These are phyloP conservation scores for Microctenopoma steveboyesi DNA, from an alignment of 2,797 vertebrate genomes.

Conservation along the genomic window DNA sequence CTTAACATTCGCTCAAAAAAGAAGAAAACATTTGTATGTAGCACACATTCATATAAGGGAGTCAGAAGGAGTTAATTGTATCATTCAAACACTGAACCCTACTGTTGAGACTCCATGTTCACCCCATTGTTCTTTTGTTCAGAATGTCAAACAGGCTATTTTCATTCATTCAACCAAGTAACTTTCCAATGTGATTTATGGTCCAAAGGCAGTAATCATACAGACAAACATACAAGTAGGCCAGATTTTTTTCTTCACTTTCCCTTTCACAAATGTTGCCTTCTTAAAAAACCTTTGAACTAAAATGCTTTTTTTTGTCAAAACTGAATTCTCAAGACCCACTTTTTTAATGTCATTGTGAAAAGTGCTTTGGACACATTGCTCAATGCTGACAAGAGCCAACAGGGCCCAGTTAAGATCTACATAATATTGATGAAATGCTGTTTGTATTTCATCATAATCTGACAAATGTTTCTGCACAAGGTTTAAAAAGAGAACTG, in stretches of 20 bases:
- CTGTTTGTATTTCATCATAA: not conserved
- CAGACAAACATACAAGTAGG: not conserved
- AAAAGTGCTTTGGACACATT: not conserved
- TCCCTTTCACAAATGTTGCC: too few relatives aligned
- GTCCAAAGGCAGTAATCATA: not conserved
- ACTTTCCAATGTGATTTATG: constrained; percentile 10
- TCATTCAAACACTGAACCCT: not conserved
- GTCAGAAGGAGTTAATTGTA: not conserved
- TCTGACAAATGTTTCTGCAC: not conserved
- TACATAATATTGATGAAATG: not conserved
- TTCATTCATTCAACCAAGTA: not conserved
- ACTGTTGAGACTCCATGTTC: not conserved
- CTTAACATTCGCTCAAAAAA: not conserved
- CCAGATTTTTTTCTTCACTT: too few relatives aligned
- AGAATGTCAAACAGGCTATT: not conserved
- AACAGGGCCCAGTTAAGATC: not conserved
- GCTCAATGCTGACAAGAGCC: not conserved
- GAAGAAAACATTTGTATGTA: too few relatives aligned
- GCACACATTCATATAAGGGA: too few relatives aligned
- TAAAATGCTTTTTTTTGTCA: not conserved
- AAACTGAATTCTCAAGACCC: not conserved
- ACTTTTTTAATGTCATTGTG: not conserved
- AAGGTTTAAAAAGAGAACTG: not conserved
- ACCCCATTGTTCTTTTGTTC: not conserved
- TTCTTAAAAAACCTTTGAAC: too few relatives aligned